Evolutionary conservation across 2,113 vertebrate species (phyloP), one percentile per base, ranked within the genome.

Genomic region (Macquaria ambigua): DNA sequence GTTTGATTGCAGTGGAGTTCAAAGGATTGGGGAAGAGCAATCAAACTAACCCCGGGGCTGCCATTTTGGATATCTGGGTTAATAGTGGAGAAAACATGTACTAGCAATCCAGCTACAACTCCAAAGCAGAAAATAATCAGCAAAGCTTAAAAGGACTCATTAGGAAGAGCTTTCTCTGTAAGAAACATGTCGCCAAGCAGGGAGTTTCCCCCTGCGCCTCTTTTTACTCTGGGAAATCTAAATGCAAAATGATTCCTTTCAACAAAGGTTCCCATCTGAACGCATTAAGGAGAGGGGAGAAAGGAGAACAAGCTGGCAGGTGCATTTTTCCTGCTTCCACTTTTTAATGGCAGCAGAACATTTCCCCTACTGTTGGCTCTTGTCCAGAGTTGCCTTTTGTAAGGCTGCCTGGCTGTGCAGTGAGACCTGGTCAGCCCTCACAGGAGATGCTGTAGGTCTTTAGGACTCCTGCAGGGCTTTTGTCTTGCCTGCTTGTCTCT

Each of bases 61-160:
- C 78, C 87, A 79, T 91, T 87, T 94, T 88, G 81, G 79, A 90
- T 89, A 91, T 91, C 75, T 90, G 86, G 80, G 90, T 90, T 94
- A 93, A 90, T 87, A 85, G 77, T 50, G 88, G 79, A 55, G 83
- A 85, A 91, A 90, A 93, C 89, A 91, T 31, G 48, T 15, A 15
- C 46, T 59, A 43, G 85, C 81, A 67, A 78, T 50, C 28, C 72
- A 69, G 72, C 74, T 83, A 84, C 67, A 72, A 86, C 73, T 85
- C 72, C 64, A 85, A 59, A 83, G 83, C n/a, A 76, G 43, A 78
- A 87, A 85, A 78, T 64, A 85, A 86, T 82, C 83, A 92, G 71
- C 63, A 23, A 50, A 86, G 70, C 67, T 86, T 79, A 70, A 91
- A 85, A 85, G 39, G 67, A 63, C 58, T 87, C 76, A 85, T 92